phyloP scores from a whole-genome alignment of 2,797 vertebrate genomes.

The Esox masquinongy region DNA sequence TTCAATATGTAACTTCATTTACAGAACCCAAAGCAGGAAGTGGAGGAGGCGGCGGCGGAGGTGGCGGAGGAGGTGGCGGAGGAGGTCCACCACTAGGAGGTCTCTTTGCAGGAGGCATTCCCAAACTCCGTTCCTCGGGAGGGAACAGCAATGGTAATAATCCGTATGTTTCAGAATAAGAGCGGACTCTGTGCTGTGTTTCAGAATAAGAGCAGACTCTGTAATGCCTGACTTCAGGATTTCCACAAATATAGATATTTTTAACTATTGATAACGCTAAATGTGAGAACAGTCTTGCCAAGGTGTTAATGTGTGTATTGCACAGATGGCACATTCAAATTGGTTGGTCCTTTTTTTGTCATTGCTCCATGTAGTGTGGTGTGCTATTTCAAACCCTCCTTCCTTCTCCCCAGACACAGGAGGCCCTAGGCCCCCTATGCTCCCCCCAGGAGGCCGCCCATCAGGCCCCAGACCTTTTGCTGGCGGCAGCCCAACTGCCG shows the following conservation, averaged over 20 bases:
- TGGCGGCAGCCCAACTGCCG: constrained; percentile 39
- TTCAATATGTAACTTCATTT: constrained; percentile 29
- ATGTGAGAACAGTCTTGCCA: too few relatives aligned
- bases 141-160: constrained; percentile 80
- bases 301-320: background rate
- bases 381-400: background rate
- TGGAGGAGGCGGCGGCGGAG: constrained; percentile 62
- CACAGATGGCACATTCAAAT: background rate
- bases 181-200: background rate
- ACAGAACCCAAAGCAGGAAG: constrained; percentile 87
- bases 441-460: constrained; percentile 84
- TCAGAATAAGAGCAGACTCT: too few relatives aligned
- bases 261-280: too few relatives aligned
- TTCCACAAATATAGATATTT: too few relatives aligned
- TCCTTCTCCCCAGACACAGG: constrained; percentile 74
- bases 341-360: background rate
- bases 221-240: too few relatives aligned
- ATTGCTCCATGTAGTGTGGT: background rate
- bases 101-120: constrained; percentile 93
- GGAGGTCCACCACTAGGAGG: constrained; percentile 85
- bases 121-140: constrained; percentile 85
- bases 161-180: background rate
- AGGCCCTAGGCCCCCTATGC: constrained; percentile 76
- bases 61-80: constrained; percentile 55
- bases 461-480: constrained; percentile 78